phyloP scores from a whole-genome alignment of 2,113 vertebrate genomes.

The Brachyistius frenatus region DNA sequence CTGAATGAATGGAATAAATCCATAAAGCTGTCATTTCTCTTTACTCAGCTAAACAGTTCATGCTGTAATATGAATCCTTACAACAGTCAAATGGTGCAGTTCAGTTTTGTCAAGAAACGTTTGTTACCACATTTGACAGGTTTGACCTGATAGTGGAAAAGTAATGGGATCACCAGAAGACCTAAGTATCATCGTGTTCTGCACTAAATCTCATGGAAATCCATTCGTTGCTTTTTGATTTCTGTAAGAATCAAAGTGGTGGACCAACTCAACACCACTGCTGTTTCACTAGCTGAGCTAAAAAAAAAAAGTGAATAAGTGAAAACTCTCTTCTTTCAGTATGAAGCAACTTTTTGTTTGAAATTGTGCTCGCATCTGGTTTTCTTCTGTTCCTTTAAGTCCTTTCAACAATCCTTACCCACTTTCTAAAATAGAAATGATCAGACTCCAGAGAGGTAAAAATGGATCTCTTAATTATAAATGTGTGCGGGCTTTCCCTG shows the following conservation, averaged over 20 bases:
- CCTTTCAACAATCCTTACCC: slow-evolving; percentile 12
- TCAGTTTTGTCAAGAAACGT: too few relatives aligned
- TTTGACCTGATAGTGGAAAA: too few relatives aligned
- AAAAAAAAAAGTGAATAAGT: too few relatives aligned
- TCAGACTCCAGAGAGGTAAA: slow-evolving; percentile 39
- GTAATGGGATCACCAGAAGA: too few relatives aligned
- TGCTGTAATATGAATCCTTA: not conserved
- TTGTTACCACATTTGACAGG: too few relatives aligned
- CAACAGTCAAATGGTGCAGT: too few relatives aligned
- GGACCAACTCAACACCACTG: not conserved
- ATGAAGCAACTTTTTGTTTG: not conserved
- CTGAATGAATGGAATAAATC: not conserved
- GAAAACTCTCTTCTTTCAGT: not conserved
- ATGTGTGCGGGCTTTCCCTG: slow-evolving; percentile 45
- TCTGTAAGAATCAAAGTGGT: too few relatives aligned
- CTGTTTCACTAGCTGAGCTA: too few relatives aligned
- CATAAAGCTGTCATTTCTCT: not conserved
- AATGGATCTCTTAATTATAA: slow-evolving; percentile 55
- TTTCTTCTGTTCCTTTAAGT: not conserved
- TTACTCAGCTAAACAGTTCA: rapidly evolving
- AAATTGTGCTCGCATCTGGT: not conserved
- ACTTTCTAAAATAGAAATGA: slow-evolving; percentile 24
- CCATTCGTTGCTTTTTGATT: too few relatives aligned
- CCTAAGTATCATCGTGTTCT: too few relatives aligned
- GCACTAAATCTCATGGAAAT: too few relatives aligned